Percentiles rank a stretch among this genome's conserved stretches.
phyloP scores from a whole-genome alignment of 2,113 vertebrate species.

The Pollachius pollachius region DNA sequence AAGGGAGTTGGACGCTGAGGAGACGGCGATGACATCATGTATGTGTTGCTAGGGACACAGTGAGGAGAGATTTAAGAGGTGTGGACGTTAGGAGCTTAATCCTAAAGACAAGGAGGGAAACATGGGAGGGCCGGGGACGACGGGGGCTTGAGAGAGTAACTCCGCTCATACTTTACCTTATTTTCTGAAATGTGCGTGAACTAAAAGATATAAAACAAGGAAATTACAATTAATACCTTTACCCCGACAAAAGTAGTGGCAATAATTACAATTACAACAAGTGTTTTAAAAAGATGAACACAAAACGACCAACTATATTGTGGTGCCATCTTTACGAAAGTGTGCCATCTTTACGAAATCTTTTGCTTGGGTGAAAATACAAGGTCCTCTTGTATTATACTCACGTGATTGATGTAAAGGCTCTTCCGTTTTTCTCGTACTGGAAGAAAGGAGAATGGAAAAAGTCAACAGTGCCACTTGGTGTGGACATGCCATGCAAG shows the following conservation, averaged over 20 bases:
- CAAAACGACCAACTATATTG: no score
- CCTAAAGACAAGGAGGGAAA: no score
- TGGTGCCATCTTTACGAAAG: no score
- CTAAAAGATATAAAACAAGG: constrained; percentile 65
- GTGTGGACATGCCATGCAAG: neutral
- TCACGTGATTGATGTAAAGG: constrained; percentile 79
- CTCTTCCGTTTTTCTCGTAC: constrained; percentile 79
- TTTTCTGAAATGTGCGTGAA: constrained; percentile 76
- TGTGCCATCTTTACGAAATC: no score
- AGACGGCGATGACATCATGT: no score
- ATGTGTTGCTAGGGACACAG: no score
- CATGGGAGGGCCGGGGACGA: neutral
- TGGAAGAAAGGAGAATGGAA: constrained; percentile 35
- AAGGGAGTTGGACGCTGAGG: no score
- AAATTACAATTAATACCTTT: constrained; percentile 40
- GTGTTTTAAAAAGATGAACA: neutral
- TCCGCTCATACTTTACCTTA: constrained; percentile 64
- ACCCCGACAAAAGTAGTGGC: neutral
- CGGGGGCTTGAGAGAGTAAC: neutral
- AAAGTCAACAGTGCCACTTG: neutral
- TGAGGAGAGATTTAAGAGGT: no score
- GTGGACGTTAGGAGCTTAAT: no score
- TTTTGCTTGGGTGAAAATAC: no score
- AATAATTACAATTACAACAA: neutral
- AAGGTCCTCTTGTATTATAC: constrained; percentile 29